Evolutionary conservation across 2,113 vertebrate species (phyloP).

Genomic region (Daboia siamensis): DNA sequence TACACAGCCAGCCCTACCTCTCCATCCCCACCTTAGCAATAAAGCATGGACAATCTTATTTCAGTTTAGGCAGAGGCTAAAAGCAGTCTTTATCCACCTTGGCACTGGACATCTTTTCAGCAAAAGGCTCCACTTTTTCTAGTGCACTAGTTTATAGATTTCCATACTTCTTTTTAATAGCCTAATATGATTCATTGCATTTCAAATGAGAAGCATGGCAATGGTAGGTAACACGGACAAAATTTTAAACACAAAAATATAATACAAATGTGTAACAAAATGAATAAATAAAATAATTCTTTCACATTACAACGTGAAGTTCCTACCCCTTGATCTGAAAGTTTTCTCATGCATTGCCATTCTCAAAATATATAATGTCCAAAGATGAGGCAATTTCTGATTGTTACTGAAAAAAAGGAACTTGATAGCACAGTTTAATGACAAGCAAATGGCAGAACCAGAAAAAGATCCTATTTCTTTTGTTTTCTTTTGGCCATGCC

Average conservation of each 20-base stretch:
- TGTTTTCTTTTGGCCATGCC: not conserved
- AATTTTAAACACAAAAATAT: not conserved
- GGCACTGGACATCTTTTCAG: not conserved
- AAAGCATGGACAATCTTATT: not conserved
- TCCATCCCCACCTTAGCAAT: not conserved
- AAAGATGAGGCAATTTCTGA: not conserved
- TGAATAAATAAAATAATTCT: not conserved
- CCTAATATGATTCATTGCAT: not conserved
- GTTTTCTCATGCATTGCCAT: not conserved
- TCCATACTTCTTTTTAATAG: not conserved
- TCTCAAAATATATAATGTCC: slow-evolving; percentile 5
- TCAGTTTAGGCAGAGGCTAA: not conserved
- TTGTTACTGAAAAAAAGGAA: not conserved
- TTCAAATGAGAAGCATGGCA: not conserved
- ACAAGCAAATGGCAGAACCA: not conserved
- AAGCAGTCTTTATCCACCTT: not conserved
- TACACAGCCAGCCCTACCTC: not conserved
- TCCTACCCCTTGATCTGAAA: not conserved
- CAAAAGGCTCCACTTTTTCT: not conserved
- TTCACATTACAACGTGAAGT: slow-evolving; percentile 7
- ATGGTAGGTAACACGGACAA: not conserved
- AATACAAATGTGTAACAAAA: not conserved
- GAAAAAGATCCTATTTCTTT: not conserved
- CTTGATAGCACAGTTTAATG: not conserved
- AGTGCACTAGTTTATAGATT: not conserved